Evolutionary conservation across 2,888 invertebrate genomes (phyloP).

Genomic region (Microchrysa polita): DNA sequence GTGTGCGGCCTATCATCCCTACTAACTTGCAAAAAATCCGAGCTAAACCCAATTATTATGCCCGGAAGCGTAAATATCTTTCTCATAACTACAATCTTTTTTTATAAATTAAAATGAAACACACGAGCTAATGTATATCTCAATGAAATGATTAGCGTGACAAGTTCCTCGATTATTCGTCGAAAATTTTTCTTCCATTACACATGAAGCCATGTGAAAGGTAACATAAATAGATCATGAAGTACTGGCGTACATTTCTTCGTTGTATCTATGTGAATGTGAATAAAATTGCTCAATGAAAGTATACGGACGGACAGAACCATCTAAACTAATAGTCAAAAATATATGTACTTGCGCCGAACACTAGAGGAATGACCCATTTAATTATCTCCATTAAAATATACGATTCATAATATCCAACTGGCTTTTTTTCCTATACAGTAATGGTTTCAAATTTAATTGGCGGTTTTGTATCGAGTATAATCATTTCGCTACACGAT

Average conservation of each 20-base stretch:
- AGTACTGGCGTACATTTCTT: too few species aligned
- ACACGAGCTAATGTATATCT: conserved; percentile 30
- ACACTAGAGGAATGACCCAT: conserved; percentile 20
- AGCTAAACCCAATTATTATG: not conserved
- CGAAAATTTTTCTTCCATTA: conserved; percentile 19
- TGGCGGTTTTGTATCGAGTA: not conserved
- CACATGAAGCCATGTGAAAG: conserved; percentile 17
- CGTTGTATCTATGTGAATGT: not conserved
- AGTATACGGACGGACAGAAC: conserved; percentile 7
- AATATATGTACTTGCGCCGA: conserved; percentile 11
- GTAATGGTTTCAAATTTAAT: conserved; percentile 23
- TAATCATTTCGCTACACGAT: conserved; percentile 4
- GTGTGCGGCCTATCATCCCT: too few species aligned
- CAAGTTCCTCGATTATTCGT: conserved; percentile 18
- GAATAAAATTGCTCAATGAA: not conserved
- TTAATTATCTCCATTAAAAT: conserved; percentile 7
- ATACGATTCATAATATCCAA: conserved; percentile 15
- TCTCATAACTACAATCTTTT: too few species aligned
- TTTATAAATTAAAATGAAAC: too few species aligned
- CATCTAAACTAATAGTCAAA: not conserved
- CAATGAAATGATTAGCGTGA: conserved; percentile 23
- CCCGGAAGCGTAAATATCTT: not conserved
- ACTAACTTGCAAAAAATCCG: too few species aligned
- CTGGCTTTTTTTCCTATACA: conserved; percentile 6
- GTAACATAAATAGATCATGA: not conserved